Conservation (phyloP, 1,140 invertebrate genomes). For the Asbolus verrucosus region DNA sequence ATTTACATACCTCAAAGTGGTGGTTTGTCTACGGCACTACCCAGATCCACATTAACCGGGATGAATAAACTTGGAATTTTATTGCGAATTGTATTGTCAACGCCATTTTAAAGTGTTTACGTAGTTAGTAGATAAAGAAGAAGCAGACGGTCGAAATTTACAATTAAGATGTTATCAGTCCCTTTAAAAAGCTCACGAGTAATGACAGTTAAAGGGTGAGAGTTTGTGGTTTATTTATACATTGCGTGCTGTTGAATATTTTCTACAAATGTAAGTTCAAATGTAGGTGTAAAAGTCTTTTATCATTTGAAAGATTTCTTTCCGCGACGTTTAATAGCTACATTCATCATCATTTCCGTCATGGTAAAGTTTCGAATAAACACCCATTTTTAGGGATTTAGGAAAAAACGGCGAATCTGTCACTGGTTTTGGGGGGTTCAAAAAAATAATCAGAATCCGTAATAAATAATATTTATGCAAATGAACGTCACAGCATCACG, state of each 20-base stretch:
- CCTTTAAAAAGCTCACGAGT: slow-evolving; percentile 26
- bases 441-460: too few species aligned
- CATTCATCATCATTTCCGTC: slow-evolving; percentile 17
- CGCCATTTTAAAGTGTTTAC: slow-evolving; percentile 22
- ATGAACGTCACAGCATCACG: too few species aligned
- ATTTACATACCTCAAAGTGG: too few species aligned
- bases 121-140: slow-evolving; percentile 22
- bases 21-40: too few species aligned
- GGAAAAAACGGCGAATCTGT: too few species aligned
- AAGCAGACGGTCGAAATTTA: slow-evolving; percentile 17
- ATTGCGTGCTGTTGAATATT: neutral
- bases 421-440: too few species aligned
- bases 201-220: slow-evolving; percentile 34
- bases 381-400: too few species aligned
- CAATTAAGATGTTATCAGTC: slow-evolving; percentile 32
- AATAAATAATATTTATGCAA: too few species aligned
- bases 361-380: neutral
- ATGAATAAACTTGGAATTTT: slow-evolving; percentile 17
- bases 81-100: slow-evolving; percentile 21
- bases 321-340: slow-evolving; percentile 5
- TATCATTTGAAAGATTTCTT: slow-evolving; percentile 1
- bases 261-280: slow-evolving; percentile 19
- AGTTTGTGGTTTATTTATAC: slow-evolving; percentile 19
- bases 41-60: neutral
- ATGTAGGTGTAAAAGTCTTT: neutral